Base-by-base conservation (phyloP, 2,113 vertebrate species). In the Zosterops pallidus region DNA sequence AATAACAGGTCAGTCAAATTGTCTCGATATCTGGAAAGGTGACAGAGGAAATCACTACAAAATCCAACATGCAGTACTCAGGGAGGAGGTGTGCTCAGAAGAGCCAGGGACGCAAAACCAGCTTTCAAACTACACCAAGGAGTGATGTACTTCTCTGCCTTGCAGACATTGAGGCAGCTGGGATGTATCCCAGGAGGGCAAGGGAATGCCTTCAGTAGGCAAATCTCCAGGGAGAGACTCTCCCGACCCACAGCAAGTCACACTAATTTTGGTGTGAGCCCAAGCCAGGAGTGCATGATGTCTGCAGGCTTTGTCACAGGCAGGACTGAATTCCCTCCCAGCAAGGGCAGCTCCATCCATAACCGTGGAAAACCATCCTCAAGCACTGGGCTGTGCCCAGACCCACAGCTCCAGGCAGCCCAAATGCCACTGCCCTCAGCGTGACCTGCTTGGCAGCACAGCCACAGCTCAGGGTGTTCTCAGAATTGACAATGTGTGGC, bases 121-220 rank as follows among this genome's bases (percentile, higher is more conserved):
- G 14, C 22, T 64, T 31, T 72, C 42, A 33, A 22, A 50, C 17
- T 22, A 19, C 59, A 57, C 10, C 35, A 65, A 12, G 3, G 18
- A 50, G 2, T 1, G 25, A 6, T 26, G 67, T 22, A 23, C 59
- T 57, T 57, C 57, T 37, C 37, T 65, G 72, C 33, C 83, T 18
- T 28, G 26, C 55, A 77, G 72, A 26, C 63, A 53, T 14, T 14
- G 39, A 60, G 39, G 63, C 46, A 69, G 72, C 46, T 53, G 55
- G 28, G 83, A 6, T 0, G 4, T 2, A 0, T 6, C 46, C 39
- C 74, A 86, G 55, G 28, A 53, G 18, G 33, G 9, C 39, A 62
- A n/a, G 22, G 28, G 64, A 69, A 69, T 46, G 55, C 39, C 84
- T 70, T 70, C 33, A 60, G 47, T 70, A 69, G 39, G 39, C 39